Evolutionary conservation across 2,888 invertebrate genomes (phyloP).

Genomic region (Gibbula magus): DNA sequence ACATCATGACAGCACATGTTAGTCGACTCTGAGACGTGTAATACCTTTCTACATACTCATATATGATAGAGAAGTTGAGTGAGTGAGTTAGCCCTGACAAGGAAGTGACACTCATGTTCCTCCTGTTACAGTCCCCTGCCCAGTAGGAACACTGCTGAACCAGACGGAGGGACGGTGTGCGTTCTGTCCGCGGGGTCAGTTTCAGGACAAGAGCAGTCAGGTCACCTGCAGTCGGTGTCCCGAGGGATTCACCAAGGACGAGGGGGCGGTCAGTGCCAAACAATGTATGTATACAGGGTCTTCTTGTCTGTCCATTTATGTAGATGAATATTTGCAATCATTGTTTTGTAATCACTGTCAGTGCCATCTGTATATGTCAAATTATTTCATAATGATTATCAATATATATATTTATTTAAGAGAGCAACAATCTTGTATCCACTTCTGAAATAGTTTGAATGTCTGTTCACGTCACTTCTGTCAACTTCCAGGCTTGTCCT

Average conservation of each 20-base stretch:
- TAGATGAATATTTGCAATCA: too few species aligned
- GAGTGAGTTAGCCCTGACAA: background rate
- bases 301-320: too few species aligned
- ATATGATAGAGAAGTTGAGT: background rate
- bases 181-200: constrained; percentile 56
- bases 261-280: constrained; percentile 51
- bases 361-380: background rate
- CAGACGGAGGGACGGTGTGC: constrained; percentile 47
- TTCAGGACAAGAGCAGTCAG: constrained; percentile 57
- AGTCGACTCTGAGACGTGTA: background rate
- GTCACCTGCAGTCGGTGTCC: constrained; percentile 56
- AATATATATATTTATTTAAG: background rate
- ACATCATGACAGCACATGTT: background rate
- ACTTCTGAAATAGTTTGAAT: background rate
- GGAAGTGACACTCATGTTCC: background rate
- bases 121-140: constrained; percentile 58
- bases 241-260: constrained; percentile 52
- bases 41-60: background rate
- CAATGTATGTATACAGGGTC: constrained; percentile 50
- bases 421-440: background rate
- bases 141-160: constrained; percentile 60
- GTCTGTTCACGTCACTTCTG: background rate
- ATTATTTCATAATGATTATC: background rate
- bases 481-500: constrained; percentile 52
- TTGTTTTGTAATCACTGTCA: too few species aligned